Conservation (phyloP, 2,888 invertebrate species). For the Agriopis marginaria region DNA sequence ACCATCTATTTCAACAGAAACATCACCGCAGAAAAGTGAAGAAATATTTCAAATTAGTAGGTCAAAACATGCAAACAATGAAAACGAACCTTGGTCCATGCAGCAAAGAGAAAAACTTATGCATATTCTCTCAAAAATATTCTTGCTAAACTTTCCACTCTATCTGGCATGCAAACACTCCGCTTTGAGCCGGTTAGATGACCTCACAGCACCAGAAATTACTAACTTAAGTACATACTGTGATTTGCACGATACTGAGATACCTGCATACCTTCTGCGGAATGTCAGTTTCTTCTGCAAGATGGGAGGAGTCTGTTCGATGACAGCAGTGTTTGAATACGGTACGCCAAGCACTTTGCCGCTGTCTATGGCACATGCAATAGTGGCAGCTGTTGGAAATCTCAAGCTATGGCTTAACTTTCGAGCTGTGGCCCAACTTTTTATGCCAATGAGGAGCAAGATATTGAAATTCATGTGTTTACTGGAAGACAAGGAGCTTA, state of each 20-base stretch:
- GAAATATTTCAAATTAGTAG: slow-evolving; percentile 44
- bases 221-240: slow-evolving; percentile 92
- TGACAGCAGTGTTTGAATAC: slow-evolving; percentile 94
- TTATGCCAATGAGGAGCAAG: slow-evolving; percentile 94
- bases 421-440: slow-evolving; percentile 94
- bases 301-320: slow-evolving; percentile 94
- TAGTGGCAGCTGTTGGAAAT: slow-evolving; percentile 96
- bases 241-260: slow-evolving; percentile 97
- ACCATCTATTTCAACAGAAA: slow-evolving; percentile 59
- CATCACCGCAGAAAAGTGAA: slow-evolving; percentile 53
- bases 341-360: slow-evolving; percentile 91
- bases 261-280: slow-evolving; percentile 94
- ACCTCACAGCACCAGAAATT: slow-evolving; percentile 94
- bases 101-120: slow-evolving; percentile 96
- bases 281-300: slow-evolving; percentile 98
- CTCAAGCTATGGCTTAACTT: slow-evolving; percentile 97
- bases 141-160: slow-evolving; percentile 95
- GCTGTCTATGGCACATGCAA: slow-evolving; percentile 95
- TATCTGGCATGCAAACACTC: slow-evolving; percentile 95
- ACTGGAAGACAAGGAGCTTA: slow-evolving; percentile 95
- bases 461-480: slow-evolving; percentile 97
- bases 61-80: slow-evolving; percentile 37
- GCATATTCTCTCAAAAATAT: slow-evolving; percentile 94
- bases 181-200: slow-evolving; percentile 92
- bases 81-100: slow-evolving; percentile 88